Conservation (phyloP, 2,113 vertebrate species). For the Calonectris borealis region DNA sequence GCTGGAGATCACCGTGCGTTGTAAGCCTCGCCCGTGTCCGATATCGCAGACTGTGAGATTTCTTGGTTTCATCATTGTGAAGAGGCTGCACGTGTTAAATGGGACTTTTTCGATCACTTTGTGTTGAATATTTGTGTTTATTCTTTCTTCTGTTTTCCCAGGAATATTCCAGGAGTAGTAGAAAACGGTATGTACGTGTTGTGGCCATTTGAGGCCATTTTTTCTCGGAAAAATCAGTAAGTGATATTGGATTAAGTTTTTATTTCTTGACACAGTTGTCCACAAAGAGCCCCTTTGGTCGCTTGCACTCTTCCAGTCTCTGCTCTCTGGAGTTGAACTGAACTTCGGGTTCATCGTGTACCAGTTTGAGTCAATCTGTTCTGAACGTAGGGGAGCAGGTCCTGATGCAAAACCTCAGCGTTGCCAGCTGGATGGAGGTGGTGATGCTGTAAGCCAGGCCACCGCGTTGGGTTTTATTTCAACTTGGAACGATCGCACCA, state of each 20-base stretch:
- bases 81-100: not conserved
- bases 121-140: not conserved
- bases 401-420: not conserved
- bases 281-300: not conserved
- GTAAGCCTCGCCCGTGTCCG: accelerated
- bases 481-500: not conserved
- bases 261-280: not conserved
- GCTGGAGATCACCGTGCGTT: accelerated
- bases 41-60: accelerated
- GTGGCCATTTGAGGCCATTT: not conserved
- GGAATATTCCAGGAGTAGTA: not conserved
- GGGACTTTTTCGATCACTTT: not conserved
- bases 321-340: no score
- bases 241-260: no score
- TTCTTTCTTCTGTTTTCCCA: not conserved
- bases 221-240: not conserved
- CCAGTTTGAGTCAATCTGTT: not conserved
- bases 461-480: not conserved
- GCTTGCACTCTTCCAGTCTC: not conserved
- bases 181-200: accelerated
- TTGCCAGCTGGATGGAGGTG: not conserved
- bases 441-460: not conserved
- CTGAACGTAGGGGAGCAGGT: not conserved
- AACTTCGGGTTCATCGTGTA: not conserved
- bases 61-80: not conserved